phyloP scores from a whole-genome alignment of 2,797 vertebrate genomes.

The Myiothlypis coronata region DNA sequence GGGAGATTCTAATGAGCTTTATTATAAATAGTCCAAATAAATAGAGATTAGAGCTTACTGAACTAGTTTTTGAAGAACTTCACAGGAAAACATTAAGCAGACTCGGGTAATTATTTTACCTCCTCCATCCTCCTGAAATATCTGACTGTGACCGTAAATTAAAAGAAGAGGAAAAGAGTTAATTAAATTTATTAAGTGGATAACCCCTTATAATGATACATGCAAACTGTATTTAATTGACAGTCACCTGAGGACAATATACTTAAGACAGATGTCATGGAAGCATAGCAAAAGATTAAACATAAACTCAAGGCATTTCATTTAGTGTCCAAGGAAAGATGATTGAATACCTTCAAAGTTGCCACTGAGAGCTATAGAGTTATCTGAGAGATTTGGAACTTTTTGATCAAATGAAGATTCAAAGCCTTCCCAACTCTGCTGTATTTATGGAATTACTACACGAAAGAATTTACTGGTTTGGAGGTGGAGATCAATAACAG shows the following conservation, averaged over 20 bases:
- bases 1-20: not conserved
- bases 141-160: not conserved
- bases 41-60: not conserved
- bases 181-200: not conserved
- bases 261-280: not conserved
- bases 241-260: not conserved
- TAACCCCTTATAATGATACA: slow-evolving; percentile 2
- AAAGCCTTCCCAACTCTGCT: slow-evolving; percentile 18
- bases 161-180: not conserved
- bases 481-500: slow-evolving; percentile 60
- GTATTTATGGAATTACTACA: slow-evolving; percentile 63
- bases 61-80: not conserved
- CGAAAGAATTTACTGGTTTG: slow-evolving; percentile 47
- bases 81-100: not conserved
- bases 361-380: slow-evolving; percentile 17
- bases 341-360: slow-evolving; percentile 16
- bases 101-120: not conserved
- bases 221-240: slow-evolving; percentile 13
- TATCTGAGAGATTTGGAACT: slow-evolving; percentile 52
- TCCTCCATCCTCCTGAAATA: not conserved
- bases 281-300: not conserved
- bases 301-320: slow-evolving; percentile 10
- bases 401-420: slow-evolving; percentile 65
- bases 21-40: not conserved
- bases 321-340: slow-evolving; percentile 9